A percentile compares a stretch with the other conserved stretches of the same genome.
Evolutionary conservation across 2,888 invertebrate species (phyloP).

Genomic region (Brachypterus glaber): DNA sequence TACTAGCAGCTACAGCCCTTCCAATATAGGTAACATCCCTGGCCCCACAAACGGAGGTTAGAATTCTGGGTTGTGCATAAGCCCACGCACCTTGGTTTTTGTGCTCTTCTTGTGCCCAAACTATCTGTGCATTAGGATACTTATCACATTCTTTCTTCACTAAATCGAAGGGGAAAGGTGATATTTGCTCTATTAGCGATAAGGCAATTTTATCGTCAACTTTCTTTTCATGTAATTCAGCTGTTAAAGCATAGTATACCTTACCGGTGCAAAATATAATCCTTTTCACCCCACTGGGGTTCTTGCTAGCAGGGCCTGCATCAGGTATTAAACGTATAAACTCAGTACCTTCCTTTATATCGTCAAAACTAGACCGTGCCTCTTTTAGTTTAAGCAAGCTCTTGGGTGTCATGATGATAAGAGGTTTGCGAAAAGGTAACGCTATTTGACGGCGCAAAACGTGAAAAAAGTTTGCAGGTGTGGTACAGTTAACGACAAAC

Average conservation of each 20-base stretch:
- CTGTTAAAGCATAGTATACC: constrained; percentile 83
- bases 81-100: constrained; percentile 84
- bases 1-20: constrained; percentile 81
- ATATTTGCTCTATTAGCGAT: constrained; percentile 78
- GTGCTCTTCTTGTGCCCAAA: constrained; percentile 87
- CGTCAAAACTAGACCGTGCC: constrained; percentile 84
- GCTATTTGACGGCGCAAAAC: constrained; percentile 89
- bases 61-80: constrained; percentile 53
- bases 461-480: constrained; percentile 95
- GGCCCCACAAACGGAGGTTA: neutral
- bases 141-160: constrained; percentile 67
- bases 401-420: constrained; percentile 94
- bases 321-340: constrained; percentile 76
- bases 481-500: constrained; percentile 91
- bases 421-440: constrained; percentile 91
- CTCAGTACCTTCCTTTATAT: constrained; percentile 64
- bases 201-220: constrained; percentile 69
- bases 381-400: constrained; percentile 90
- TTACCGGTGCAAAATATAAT: constrained; percentile 83
- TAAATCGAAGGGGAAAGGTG: constrained; percentile 86
- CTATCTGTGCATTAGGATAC: constrained; percentile 70
- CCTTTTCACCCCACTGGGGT: constrained; percentile 61
- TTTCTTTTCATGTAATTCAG: constrained; percentile 59
- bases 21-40: constrained; percentile 64
- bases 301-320: constrained; percentile 51